A percentile compares a stretch with the other conserved stretches of the same genome.
Evolutionary conservation across 2,888 invertebrate genomes (phyloP).

Genomic region (Apoda limacodes): DNA sequence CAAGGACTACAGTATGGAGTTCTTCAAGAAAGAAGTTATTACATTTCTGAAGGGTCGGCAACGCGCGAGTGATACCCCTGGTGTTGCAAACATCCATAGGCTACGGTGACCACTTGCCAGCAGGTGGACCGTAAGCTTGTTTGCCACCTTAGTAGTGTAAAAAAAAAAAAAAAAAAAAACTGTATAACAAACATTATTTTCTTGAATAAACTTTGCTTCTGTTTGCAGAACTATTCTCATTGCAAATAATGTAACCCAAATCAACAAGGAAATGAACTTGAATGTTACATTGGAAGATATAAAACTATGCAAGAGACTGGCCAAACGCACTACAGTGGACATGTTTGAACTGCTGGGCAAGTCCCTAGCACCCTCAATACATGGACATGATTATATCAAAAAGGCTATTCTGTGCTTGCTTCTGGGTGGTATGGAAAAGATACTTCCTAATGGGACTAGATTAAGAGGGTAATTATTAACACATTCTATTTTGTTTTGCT

Average conservation of each 20-base stretch:
- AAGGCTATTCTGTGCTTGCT: conserved; percentile 94
- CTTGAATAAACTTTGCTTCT: conserved; percentile 7
- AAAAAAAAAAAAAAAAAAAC: too few species aligned
- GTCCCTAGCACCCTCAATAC: conserved; percentile 97
- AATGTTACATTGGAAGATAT: conserved; percentile 89
- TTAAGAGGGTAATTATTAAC: conserved; percentile 76
- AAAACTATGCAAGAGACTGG: conserved; percentile 85
- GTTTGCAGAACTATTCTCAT: conserved; percentile 86
- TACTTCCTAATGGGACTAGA: conserved; percentile 90
- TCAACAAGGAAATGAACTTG: conserved; percentile 88
- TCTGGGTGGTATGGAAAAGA: conserved; percentile 95
- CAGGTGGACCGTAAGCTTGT: too few species aligned
- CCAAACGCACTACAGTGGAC: conserved; percentile 76
- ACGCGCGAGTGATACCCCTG: too few species aligned
- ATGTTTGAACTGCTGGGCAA: conserved; percentile 91
- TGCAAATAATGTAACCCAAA: conserved; percentile 90
- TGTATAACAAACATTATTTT: too few species aligned
- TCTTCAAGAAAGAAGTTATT: too few species aligned
- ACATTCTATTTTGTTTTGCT: too few species aligned
- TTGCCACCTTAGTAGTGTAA: too few species aligned
- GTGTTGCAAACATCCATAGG: too few species aligned
- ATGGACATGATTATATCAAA: conserved; percentile 96
- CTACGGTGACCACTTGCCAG: too few species aligned
- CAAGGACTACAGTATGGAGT: too few species aligned
- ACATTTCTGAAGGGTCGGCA: too few species aligned